These are phyloP conservation scores for Drosophila monieri DNA, from an alignment of 2,888 invertebrate genomes.

Conservation along the genomic window DNA sequence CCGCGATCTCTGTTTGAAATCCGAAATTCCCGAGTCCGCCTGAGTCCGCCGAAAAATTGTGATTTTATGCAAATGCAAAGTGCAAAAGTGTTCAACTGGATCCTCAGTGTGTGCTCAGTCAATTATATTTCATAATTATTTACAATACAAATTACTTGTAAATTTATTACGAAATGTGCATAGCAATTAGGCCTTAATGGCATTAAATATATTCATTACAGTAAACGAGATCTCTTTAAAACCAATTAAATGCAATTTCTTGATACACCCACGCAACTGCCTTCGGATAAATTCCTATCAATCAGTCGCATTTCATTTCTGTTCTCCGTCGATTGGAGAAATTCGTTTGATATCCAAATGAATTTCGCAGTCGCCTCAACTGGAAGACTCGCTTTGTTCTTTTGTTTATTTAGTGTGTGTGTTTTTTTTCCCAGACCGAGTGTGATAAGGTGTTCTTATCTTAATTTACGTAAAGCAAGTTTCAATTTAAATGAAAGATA, in stretches of 20 bases:
- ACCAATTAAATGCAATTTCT: conserved; percentile 40
- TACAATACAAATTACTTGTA: conserved; percentile 43
- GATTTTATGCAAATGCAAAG: conserved; percentile 60
- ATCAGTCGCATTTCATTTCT: conserved; percentile 2
- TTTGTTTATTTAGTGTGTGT: conserved; percentile 9
- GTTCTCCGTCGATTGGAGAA: conserved; percentile 13
- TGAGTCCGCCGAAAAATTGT: conserved; percentile 30
- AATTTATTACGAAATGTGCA: conserved; percentile 54
- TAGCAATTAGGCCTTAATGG: conserved; percentile 26
- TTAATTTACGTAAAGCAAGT: conserved; percentile 53
- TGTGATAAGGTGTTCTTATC: conserved; percentile 54
- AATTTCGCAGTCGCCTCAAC: conserved; percentile 39
- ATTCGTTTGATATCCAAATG: conserved; percentile 15
- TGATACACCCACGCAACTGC: not conserved
- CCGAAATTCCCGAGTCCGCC: not conserved
- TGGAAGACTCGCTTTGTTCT: conserved; percentile 25
- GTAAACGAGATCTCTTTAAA: conserved; percentile 32
- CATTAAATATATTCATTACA: conserved; percentile 29
- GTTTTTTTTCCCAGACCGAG: conserved; percentile 17
- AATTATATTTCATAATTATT: conserved; percentile 52
- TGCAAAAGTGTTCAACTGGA: conserved; percentile 56
- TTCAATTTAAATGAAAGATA: conserved; percentile 54
- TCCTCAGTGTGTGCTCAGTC: conserved; percentile 29
- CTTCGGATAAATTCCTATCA: not conserved
- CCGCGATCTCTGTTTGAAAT: conserved; percentile 14